phyloP scores from a whole-genome alignment of 2,113 vertebrate species.

The Colossoma macropomum region DNA sequence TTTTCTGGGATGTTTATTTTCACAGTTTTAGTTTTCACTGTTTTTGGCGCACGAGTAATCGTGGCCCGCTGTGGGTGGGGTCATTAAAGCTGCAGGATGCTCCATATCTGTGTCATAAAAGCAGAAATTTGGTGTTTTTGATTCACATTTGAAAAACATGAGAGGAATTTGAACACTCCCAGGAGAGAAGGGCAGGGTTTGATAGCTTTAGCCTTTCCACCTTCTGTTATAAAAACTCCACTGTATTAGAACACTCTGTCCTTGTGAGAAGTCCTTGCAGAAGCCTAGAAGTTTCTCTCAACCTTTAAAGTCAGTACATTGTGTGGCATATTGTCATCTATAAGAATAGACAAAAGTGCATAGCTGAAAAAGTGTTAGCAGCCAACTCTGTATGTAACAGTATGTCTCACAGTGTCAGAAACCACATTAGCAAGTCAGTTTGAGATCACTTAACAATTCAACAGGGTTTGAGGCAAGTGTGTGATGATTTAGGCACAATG shows the following conservation, averaged over 20 bases:
- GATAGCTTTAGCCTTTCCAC: constrained; percentile 10
- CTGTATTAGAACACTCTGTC: background rate
- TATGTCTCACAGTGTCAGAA: no score
- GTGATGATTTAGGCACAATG: no score
- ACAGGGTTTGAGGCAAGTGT: no score
- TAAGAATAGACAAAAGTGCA: no score
- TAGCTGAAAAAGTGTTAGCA: no score
- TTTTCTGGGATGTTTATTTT: constrained; percentile 42
- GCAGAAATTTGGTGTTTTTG: constrained; percentile 18
- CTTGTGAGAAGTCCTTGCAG: background rate
- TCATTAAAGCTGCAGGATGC: constrained; percentile 23
- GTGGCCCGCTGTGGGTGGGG: constrained; percentile 1
- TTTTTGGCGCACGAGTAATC: constrained; percentile 32
- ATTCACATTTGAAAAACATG: constrained; percentile 35
- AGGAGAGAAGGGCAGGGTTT: background rate
- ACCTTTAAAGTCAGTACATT: no score
- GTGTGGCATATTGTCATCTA: background rate
- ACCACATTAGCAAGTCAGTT: no score
- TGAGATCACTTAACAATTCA: no score
- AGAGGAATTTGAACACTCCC: constrained; percentile 38
- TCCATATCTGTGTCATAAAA: constrained; percentile 26
- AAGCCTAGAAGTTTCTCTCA: background rate
- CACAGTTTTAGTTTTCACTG: constrained; percentile 27
- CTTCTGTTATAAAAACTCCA: background rate
- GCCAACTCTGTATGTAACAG: no score